These are phyloP conservation scores for Apodemia hepburni DNA, from an alignment of 2,888 invertebrate genomes.

Conservation along the genomic window DNA sequence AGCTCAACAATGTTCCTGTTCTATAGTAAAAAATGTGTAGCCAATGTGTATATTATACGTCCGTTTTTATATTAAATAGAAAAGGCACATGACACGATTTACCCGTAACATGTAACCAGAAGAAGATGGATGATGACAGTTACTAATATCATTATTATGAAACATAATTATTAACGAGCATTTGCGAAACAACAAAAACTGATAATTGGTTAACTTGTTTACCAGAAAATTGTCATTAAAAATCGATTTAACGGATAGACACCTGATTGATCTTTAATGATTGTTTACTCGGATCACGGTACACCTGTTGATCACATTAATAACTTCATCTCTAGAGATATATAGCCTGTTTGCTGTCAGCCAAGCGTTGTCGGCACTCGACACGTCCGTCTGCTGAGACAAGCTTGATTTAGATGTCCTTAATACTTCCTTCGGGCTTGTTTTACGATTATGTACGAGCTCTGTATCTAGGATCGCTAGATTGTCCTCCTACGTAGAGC, in stretches of 20 bases:
- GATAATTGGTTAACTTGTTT: slow-evolving; percentile 1
- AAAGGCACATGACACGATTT: no score
- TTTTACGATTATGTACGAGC: slow-evolving; percentile 20
- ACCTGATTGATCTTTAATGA: slow-evolving; percentile 4
- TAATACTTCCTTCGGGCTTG: slow-evolving; percentile 41
- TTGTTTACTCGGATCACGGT: slow-evolving; percentile 16
- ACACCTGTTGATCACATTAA: slow-evolving; percentile 43
- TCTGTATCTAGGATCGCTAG: not conserved
- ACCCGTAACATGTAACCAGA: not conserved
- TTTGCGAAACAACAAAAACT: slow-evolving; percentile 11
- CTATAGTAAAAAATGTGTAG: no score
- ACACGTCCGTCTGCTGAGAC: slow-evolving; percentile 41
- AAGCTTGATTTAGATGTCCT: slow-evolving; percentile 60
- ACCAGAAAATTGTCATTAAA: slow-evolving; percentile 13
- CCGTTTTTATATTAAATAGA: no score
- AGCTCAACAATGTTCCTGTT: no score
- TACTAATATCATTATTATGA: slow-evolving; percentile 15
- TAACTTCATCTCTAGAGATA: slow-evolving; percentile 49
- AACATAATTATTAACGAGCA: slow-evolving; percentile 12
- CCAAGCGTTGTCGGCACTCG: slow-evolving; percentile 39
- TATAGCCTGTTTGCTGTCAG: slow-evolving; percentile 41
- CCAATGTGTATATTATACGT: no score
- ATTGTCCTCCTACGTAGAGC: slow-evolving; percentile 11
- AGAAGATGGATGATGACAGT: slow-evolving; percentile 12
- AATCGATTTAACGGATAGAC: slow-evolving; percentile 2